Evolutionary conservation across 2,797 vertebrate genomes (phyloP), one percentile per base, ranked within the genome.

Genomic region (Cossypha dichroa): DNA sequence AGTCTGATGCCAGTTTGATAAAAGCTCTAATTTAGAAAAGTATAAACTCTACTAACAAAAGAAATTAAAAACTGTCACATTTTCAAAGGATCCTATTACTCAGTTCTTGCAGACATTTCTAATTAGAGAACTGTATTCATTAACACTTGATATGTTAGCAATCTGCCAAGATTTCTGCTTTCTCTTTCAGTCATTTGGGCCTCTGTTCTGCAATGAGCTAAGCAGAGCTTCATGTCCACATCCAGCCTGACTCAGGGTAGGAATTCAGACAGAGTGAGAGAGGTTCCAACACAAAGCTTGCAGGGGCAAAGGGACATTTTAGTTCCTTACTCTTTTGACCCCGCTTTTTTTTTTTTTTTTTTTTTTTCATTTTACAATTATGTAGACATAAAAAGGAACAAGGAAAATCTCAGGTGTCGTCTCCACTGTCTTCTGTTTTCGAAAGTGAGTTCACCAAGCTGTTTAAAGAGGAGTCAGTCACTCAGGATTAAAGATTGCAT

Each of bases 41-140:
- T 93, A 94, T 82, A 94, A 95, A 96, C 90, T 91, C 33, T 69
- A 67, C 86, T 77, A 93, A 96, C 77, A 93, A 91, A 96, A 93
- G 91, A 95, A 94, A 94, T 94, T 95, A 95, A 95, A 95, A 95
- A 67, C 72, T 95, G 88, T 82, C 88, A 91, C 85, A 88, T 85
- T 94, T 96, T 94, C 74, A 81, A 95, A 91, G 69, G 85, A 90
- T 95, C 89, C 25, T 88, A 49, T 97, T 96, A 95, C 94, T 95
- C 59, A 93, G 69, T 85, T 83, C 82, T 93, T 84, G 86, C 91
- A 96, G 93, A 83, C 93, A 93, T 92, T 97, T 96, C 93, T 96
- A 94, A 97, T 96, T 96, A 97, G 54, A 92, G 88, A 90, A 60
- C 83, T 95, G 95, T 96, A 90, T 95, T 96, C 83, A 95, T 96